Percentiles rank a stretch among this genome's conserved stretches.
Evolutionary conservation across 2,797 vertebrate species (phyloP).

Genomic region (Ctenosaura bakeri): DNA sequence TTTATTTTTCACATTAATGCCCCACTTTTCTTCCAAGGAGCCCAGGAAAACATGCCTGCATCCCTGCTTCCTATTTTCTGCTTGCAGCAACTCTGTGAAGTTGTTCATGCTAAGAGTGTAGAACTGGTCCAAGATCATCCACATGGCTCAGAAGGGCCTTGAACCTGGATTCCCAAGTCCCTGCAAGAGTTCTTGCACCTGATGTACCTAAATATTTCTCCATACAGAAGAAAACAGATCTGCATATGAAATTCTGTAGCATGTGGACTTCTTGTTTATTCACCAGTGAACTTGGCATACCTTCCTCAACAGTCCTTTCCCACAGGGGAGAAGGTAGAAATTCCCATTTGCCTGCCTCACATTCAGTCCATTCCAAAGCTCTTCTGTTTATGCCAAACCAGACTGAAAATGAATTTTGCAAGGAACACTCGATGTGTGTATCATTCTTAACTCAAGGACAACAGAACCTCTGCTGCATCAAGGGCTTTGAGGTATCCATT

Average conservation of each 20-base stretch:
- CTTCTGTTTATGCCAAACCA: not conserved
- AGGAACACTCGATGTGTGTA: not conserved
- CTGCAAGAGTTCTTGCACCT: not conserved
- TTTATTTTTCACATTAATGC: not conserved
- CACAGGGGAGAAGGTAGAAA: not conserved
- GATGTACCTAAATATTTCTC: not conserved
- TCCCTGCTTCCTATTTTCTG: not conserved
- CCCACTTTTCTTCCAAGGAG: too few species aligned
- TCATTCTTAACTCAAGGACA: not conserved
- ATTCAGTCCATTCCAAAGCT: too few species aligned
- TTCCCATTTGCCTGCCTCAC: not conserved
- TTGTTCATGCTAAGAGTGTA: not conserved
- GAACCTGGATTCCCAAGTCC: not conserved
- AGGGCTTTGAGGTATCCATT: not conserved
- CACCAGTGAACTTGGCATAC: not conserved
- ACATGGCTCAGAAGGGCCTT: not conserved
- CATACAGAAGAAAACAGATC: not conserved
- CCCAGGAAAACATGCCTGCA: too few species aligned
- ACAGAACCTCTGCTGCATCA: not conserved
- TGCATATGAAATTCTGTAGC: not conserved
- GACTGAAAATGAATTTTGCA: not conserved
- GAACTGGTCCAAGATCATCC: not conserved
- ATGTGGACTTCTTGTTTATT: not conserved
- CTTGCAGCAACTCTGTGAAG: not conserved
- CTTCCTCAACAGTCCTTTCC: too few species aligned